A percentile compares a stretch with the other conserved stretches of the same genome.
These are phyloP conservation scores for Ramphastos sulfuratus DNA, from an alignment of 2,113 vertebrate species.

Conservation along the genomic window DNA sequence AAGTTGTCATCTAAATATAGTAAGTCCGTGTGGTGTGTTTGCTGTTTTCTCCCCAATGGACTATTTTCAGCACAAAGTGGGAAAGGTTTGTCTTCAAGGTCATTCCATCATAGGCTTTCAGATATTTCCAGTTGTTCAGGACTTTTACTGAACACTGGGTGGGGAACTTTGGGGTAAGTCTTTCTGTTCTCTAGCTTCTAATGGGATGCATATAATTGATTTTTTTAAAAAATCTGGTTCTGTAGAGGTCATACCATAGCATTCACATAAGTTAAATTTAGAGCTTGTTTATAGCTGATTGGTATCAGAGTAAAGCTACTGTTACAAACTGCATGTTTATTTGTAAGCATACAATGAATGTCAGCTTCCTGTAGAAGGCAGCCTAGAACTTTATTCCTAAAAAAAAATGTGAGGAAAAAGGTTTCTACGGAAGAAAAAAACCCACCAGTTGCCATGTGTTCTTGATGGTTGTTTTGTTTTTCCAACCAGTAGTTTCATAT, in stretches of 20 bases:
- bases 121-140: background rate
- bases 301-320: constrained; percentile 22
- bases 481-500: background rate
- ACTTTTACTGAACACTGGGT: background rate
- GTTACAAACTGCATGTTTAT: constrained; percentile 29
- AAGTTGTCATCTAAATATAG: constrained; percentile 16
- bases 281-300: constrained; percentile 2
- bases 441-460: background rate
- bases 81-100: background rate
- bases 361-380: background rate
- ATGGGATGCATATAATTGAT: background rate
- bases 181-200: background rate
- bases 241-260: constrained; percentile 57
- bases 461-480: background rate
- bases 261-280: constrained; percentile 46
- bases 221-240: background rate
- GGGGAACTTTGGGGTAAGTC: background rate
- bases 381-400: background rate
- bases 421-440: background rate
- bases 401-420: background rate
- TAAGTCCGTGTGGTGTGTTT: background rate
- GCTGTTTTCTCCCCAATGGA: accelerated
- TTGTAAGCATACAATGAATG: constrained; percentile 7
- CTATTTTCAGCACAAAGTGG: background rate
- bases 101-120: background rate